Conservation (phyloP, 2,797 vertebrate species). For the Danio albolineatus region DNA sequence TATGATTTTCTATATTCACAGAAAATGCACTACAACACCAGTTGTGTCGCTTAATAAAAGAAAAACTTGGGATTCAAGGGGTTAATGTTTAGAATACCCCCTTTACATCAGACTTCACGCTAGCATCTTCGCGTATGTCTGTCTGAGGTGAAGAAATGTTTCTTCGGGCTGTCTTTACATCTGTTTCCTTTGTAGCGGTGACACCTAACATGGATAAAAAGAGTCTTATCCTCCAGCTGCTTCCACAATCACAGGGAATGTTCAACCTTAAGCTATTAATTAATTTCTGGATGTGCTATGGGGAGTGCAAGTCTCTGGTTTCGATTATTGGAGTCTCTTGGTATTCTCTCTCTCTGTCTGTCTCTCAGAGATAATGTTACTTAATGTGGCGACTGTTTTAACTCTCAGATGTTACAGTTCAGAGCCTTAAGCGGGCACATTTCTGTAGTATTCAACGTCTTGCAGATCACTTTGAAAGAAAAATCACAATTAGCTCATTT, state of each 20-base stretch:
- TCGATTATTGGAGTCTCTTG: constrained; percentile 43
- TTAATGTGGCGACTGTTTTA: constrained; percentile 30
- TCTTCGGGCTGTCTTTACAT: constrained; percentile 43
- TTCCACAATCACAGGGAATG: constrained; percentile 60
- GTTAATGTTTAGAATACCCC: background rate
- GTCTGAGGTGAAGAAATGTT: constrained; percentile 49
- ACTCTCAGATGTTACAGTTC: constrained; percentile 14
- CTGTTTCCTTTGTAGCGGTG: constrained; percentile 49
- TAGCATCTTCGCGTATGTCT: constrained; percentile 20
- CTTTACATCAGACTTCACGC: constrained; percentile 15
- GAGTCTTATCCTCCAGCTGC: constrained; percentile 45
- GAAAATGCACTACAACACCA: too few species aligned
- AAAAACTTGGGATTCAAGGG: background rate
- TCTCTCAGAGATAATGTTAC: constrained; percentile 38
- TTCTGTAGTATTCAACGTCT: background rate
- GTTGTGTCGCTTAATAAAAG: background rate
- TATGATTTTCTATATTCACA: too few species aligned
- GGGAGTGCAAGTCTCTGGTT: constrained; percentile 52
- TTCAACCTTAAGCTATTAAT: constrained; percentile 63
- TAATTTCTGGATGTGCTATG: constrained; percentile 54
- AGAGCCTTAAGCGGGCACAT: background rate
- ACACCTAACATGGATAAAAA: constrained; percentile 57
- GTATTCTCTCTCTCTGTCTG: constrained; percentile 18
- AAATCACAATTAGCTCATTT: background rate
- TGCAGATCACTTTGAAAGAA: background rate